phyloP scores from a whole-genome alignment of 2,113 vertebrate genomes.

The Leptobrachium ailaonicum region DNA sequence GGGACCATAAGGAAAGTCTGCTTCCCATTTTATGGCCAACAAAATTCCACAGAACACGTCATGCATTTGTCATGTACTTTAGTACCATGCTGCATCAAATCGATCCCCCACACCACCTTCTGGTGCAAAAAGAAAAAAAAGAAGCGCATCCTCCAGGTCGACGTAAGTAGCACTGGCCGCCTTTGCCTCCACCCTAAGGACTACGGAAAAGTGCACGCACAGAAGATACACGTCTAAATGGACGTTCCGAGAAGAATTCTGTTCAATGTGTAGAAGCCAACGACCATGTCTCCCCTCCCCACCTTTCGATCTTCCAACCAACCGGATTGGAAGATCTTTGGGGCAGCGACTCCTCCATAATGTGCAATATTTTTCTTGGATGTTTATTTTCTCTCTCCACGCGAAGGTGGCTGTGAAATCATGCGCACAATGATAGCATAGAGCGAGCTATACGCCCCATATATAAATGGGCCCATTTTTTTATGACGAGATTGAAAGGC shows the following conservation, averaged over 20 bases:
- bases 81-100: no score
- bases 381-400: background rate
- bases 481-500: background rate
- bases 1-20: no score
- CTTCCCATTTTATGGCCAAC: no score
- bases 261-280: background rate
- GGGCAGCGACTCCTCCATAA: background rate
- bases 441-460: background rate
- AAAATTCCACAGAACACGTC: no score
- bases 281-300: no score
- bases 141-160: no score
- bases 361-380: background rate
- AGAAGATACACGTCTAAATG: background rate
- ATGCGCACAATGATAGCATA: background rate
- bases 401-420: background rate
- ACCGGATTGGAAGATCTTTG: background rate
- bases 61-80: no score
- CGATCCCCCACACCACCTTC: no score
- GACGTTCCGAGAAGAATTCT: background rate
- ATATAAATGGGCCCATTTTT: background rate
- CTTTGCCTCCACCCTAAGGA: background rate
- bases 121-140: no score
- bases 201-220: background rate
- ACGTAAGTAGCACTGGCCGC: no score
- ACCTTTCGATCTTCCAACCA: background rate